phyloP scores from a whole-genome alignment of 2,113 vertebrate genomes.

The Fulmarus glacialis region DNA sequence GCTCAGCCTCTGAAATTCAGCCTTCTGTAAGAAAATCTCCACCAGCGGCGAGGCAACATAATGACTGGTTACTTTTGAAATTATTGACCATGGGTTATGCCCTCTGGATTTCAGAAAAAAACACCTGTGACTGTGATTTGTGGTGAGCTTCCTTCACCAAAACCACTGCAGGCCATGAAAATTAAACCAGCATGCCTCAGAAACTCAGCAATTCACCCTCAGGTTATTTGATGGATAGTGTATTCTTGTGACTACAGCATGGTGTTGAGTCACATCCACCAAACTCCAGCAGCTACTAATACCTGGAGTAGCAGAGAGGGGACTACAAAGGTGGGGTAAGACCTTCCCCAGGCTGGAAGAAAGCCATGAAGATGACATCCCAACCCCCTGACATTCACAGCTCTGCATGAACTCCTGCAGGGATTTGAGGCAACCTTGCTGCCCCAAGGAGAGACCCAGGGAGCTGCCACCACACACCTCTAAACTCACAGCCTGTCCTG shows the following conservation, averaged over 20 bases:
- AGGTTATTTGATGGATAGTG: neutral
- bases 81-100: neutral
- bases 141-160: neutral
- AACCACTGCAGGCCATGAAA: neutral
- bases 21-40: neutral
- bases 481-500: neutral
- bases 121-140: neutral
- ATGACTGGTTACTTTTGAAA: neutral
- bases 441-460: neutral
- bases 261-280: neutral
- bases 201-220: neutral
- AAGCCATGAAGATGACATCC: neutral
- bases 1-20: neutral
- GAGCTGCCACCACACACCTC: neutral
- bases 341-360: neutral
- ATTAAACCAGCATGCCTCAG: neutral
- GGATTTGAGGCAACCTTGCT: neutral
- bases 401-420: neutral
- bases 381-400: neutral
- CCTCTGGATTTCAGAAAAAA: neutral
- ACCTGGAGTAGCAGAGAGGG: neutral
- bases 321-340: accelerated
- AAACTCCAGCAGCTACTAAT: neutral
- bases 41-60: neutral
- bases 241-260: neutral